Evolutionary conservation across 2,888 invertebrate genomes (phyloP), one percentile per base, ranked within the genome.

Genomic region (Boloria euphrosyne): DNA sequence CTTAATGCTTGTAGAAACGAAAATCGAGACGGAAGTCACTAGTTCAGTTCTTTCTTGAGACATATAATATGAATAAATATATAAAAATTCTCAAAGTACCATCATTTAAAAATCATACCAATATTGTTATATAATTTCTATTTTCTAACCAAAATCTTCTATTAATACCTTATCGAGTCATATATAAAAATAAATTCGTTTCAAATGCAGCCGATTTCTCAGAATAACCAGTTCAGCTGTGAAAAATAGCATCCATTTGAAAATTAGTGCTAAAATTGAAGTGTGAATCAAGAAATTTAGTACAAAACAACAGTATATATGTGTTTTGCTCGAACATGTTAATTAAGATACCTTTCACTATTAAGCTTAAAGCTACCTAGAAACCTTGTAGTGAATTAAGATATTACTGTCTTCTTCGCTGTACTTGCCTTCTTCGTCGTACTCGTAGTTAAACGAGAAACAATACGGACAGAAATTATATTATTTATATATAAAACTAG

Each of bases 251-350:
- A 22, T 61, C 50, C 46, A 60, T 67, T 62, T 65, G 58, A 13
- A 51, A 55, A 60, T 38, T 27, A 31, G 49, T 55, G 59, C 53
- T 53, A 55, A 54, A 53, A 60, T 66, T 57, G 66, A 70, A 64
- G 70, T 74, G 78, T 70, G 71, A 76, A 73, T 65, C 22, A 53
- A 22, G 31, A 75, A 76, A 73, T 73, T 66, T 74, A 65, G 76
- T 64, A 69, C 74, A 73, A 66, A 70, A 65, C 50, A 43, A 16
- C 52, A 57, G 65, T 71, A 70, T 75, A 70, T 71, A 68, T 60
- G 62, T 63, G 53, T 57, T 74, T 75, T 61, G 57, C 71, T 61
- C 59, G 51, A 38, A 53, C 55, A 53, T 65, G 74, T 44, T 72
- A 75, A 74, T 69, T 73, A 46, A 65, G 60, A 65, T 62, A 49